phyloP scores from a whole-genome alignment of 2,113 vertebrate genomes.

The Chinchilla lanigera region DNA sequence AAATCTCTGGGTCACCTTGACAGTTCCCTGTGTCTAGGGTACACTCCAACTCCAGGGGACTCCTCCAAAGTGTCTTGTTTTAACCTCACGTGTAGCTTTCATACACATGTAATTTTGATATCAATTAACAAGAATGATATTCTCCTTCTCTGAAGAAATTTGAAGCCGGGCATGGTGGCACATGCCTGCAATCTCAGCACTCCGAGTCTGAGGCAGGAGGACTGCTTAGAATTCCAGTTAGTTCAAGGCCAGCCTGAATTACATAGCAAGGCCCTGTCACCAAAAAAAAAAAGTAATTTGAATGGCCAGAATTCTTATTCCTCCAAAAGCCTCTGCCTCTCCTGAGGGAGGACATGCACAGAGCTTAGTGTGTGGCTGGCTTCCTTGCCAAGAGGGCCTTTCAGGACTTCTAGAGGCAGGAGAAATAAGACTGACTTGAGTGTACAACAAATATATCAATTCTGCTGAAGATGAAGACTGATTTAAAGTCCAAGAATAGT shows the following conservation, averaged over 20 bases:
- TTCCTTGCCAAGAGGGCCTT: not conserved
- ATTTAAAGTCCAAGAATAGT: constrained; percentile 12
- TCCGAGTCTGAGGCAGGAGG: no score
- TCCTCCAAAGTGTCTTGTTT: constrained; percentile 6
- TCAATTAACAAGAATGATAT: not conserved
- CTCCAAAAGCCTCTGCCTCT: not conserved
- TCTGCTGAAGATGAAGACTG: constrained; percentile 27
- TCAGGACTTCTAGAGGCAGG: not conserved
- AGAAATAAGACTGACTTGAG: constrained; percentile 13
- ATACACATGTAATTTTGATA: not conserved
- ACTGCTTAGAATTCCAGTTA: no score
- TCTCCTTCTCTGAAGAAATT: not conserved
- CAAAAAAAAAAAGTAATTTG: not conserved
- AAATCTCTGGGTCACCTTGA: not conserved
- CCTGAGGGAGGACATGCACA: not conserved
- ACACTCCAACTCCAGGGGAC: not conserved
- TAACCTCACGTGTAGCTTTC: not conserved
- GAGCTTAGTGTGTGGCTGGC: not conserved
- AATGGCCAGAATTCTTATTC: not conserved
- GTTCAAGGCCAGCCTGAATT: not conserved
- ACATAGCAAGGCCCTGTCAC: no score
- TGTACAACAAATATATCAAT: not conserved
- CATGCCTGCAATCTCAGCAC: no score
- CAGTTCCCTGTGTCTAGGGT: not conserved
- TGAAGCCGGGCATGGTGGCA: not conserved